These are phyloP conservation scores for Asarcornis scutulata DNA, from an alignment of 2,113 vertebrate genomes.

Conservation along the genomic window DNA sequence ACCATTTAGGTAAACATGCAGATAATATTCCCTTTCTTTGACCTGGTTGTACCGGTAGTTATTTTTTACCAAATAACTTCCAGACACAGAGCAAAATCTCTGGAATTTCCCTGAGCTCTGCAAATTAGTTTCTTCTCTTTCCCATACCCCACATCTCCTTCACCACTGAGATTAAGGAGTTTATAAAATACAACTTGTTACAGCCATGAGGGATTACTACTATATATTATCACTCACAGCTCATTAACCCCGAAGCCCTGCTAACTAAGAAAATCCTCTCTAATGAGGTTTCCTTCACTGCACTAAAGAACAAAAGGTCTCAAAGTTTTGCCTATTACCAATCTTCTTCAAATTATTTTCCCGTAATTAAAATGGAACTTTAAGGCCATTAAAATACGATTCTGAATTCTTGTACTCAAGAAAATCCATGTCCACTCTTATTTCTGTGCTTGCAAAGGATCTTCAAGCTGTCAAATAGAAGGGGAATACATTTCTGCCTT, in stretches of 20 bases:
- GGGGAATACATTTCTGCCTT: background rate
- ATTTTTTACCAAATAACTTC: constrained; percentile 31
- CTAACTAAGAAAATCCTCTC: constrained; percentile 85
- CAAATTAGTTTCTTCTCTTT: constrained; percentile 69
- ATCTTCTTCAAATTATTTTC: constrained; percentile 78
- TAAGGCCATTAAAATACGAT: constrained; percentile 61
- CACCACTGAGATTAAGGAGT: constrained; percentile 76
- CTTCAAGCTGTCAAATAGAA: background rate
- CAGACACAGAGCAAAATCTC: background rate
- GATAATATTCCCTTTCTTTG: background rate
- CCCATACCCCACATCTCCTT: constrained; percentile 56
- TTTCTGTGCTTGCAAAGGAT: background rate
- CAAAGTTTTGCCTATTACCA: constrained; percentile 80
- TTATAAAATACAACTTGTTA: constrained; percentile 82
- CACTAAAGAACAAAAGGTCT: constrained; percentile 83
- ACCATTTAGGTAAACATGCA: background rate
- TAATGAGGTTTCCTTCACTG: constrained; percentile 83
- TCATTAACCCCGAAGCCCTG: constrained; percentile 82
- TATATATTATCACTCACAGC: constrained; percentile 83
- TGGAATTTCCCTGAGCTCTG: constrained; percentile 28
- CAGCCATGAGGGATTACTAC: constrained; percentile 78
- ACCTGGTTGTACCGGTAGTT: background rate
- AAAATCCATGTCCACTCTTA: constrained; percentile 30
- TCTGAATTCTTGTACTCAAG: constrained; percentile 55
- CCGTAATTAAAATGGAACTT: constrained; percentile 81